Percentiles rank a stretch among this genome's conserved stretches.
Evolutionary conservation across 2,797 vertebrate species (phyloP).

Genomic region (Sphenodon punctatus): DNA sequence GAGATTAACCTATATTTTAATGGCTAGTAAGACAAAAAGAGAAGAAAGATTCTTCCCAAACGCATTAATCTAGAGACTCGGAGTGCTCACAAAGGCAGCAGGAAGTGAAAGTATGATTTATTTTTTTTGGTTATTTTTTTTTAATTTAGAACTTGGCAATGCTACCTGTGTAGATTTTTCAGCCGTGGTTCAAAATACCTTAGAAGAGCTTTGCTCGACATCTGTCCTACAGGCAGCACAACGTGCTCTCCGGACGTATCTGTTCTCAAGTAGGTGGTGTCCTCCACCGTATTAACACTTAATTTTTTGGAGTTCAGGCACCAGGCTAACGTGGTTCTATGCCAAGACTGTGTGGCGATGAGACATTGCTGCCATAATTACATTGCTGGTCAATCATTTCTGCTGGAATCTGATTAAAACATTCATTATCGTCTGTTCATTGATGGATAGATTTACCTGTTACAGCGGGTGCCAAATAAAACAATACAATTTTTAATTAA

Average conservation of each 20-base stretch:
- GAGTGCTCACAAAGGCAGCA: background rate
- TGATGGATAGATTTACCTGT: too few species aligned
- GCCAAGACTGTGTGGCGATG: conserved; percentile 66
- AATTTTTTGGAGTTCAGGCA: conserved; percentile 27
- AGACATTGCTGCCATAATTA: conserved; percentile 69
- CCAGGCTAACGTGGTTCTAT: conserved; percentile 49
- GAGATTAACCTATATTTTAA: background rate
- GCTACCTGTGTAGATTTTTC: background rate
- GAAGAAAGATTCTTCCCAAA: background rate
- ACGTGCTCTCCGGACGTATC: background rate
- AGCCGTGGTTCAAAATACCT: background rate
- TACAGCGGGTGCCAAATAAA: too few species aligned
- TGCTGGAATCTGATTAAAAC: too few species aligned
- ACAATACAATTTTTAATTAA: too few species aligned
- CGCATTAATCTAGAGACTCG: accelerated
- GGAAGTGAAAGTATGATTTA: accelerated
- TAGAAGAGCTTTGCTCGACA: background rate
- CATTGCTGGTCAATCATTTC: conserved; percentile 66
- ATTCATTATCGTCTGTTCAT: too few species aligned
- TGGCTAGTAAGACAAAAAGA: background rate
- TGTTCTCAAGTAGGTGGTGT: background rate
- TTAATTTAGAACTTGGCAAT: accelerated
- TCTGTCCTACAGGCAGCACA: background rate
- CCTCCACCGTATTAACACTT: conserved; percentile 10
- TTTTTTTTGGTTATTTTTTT: too few species aligned